Conservation (phyloP, 2,888 invertebrate species). For the Mythimna loreyi region DNA sequence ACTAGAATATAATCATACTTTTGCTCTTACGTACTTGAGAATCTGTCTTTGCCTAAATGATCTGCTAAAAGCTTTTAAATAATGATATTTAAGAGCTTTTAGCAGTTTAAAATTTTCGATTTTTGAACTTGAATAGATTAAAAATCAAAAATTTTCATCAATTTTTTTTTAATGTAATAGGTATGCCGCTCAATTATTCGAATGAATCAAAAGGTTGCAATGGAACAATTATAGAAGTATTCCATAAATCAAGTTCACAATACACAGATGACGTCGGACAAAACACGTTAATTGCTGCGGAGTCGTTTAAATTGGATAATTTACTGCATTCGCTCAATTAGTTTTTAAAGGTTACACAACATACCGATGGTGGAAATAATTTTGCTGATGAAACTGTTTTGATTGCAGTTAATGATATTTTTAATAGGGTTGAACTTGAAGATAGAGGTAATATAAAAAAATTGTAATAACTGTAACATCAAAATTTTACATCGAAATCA, state of each 20-base stretch:
- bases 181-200: neutral
- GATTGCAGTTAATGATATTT: neutral
- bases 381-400: slow-evolving; percentile 2
- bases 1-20: no score
- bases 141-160: neutral
- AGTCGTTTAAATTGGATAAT: slow-evolving; percentile 43
- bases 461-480: neutral
- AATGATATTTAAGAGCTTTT: no score
- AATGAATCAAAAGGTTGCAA: slow-evolving; percentile 21
- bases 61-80: no score
- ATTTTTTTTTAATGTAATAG: neutral
- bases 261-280: slow-evolving; percentile 20
- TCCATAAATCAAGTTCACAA: slow-evolving; percentile 43
- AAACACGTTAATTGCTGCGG: slow-evolving; percentile 37
- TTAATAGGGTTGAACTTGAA: neutral
- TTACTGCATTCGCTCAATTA: slow-evolving; percentile 48
- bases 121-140: no score
- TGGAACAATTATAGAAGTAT: slow-evolving; percentile 30
- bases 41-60: no score
- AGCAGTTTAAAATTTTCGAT: no score
- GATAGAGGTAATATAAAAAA: neutral
- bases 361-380: slow-evolving; percentile 4
- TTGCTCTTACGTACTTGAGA: no score
- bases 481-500: no score
- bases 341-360: slow-evolving; percentile 30